phyloP scores from a whole-genome alignment of 1,140 invertebrate species.

The Micrasema longulum region DNA sequence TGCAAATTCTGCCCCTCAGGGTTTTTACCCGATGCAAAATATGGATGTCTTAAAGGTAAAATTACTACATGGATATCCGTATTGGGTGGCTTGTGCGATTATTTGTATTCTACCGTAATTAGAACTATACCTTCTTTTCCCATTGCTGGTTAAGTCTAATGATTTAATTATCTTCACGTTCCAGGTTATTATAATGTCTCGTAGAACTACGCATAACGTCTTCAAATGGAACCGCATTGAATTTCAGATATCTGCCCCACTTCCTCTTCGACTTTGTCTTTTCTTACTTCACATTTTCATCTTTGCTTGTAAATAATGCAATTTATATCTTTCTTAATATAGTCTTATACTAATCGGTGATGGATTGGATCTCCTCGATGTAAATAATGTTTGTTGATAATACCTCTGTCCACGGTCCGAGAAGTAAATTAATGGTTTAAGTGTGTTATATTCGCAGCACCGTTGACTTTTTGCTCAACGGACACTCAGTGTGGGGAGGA shows the following conservation, averaged over 20 bases:
- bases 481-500: slow-evolving; percentile 75
- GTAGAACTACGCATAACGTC: slow-evolving; percentile 60
- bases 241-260: slow-evolving; percentile 57
- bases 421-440: slow-evolving; percentile 57
- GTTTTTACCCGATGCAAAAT: slow-evolving; percentile 88
- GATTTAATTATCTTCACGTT: slow-evolving; percentile 69
- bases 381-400: slow-evolving; percentile 38
- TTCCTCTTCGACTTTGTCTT: slow-evolving; percentile 54
- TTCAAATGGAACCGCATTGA: slow-evolving; percentile 64
- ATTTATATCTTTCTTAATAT: slow-evolving; percentile 37
- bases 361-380: slow-evolving; percentile 40
- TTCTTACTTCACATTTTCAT: slow-evolving; percentile 49
- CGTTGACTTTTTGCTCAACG: slow-evolving; percentile 64
- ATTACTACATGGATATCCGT: slow-evolving; percentile 52
- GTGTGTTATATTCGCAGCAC: slow-evolving; percentile 68
- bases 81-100: slow-evolving; percentile 55
- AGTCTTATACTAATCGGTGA: slow-evolving; percentile 52
- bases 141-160: slow-evolving; percentile 60
- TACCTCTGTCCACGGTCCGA: slow-evolving; percentile 13
- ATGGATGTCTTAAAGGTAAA: slow-evolving; percentile 96
- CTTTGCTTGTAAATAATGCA: slow-evolving; percentile 52
- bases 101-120: slow-evolving; percentile 54
- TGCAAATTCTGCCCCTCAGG: slow-evolving; percentile 94
- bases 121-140: slow-evolving; percentile 53
- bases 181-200: slow-evolving; percentile 61